Conservation (phyloP, 2,797 vertebrate species). For the Acanthopagrus latus region DNA sequence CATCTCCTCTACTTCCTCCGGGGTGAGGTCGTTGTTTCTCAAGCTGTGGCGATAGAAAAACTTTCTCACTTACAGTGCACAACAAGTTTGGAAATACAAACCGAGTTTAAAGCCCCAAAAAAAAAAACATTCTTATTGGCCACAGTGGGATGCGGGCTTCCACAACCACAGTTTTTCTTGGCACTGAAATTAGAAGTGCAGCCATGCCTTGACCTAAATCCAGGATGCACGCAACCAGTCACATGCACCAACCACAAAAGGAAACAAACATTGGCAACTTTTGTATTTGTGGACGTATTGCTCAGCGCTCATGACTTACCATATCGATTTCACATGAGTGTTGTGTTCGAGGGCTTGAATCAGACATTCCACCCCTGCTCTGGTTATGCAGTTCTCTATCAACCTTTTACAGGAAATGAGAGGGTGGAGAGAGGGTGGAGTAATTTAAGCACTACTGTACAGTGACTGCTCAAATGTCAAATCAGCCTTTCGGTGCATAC, state of each 20-base stretch:
- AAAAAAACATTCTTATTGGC: not conserved
- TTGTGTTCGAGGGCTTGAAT: slow-evolving; percentile 84
- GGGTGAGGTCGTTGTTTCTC: slow-evolving; percentile 85
- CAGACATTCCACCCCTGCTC: slow-evolving; percentile 83
- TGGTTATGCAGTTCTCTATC: slow-evolving; percentile 87
- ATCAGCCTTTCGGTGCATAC: not conserved
- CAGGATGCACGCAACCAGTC: slow-evolving; percentile 1
- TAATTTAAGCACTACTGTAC: not conserved
- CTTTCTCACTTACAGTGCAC: not conserved
- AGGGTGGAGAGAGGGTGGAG: slow-evolving; percentile 24
- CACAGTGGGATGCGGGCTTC: not conserved
- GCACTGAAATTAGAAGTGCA: not conserved
- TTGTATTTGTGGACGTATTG: slow-evolving; percentile 1
- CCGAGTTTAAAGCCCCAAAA: not conserved
- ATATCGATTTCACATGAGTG: slow-evolving; percentile 83
- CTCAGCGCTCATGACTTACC: slow-evolving; percentile 75
- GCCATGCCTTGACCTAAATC: not conserved
- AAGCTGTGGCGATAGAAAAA: slow-evolving; percentile 80
- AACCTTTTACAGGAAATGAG: slow-evolving; percentile 81
- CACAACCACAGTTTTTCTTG: not conserved
- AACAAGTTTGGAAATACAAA: slow-evolving; percentile 11
- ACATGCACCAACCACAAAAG: not conserved
- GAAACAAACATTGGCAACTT: not conserved
- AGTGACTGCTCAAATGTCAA: slow-evolving; percentile 3
- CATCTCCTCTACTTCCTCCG: slow-evolving; percentile 82